Evolutionary conservation across 2,113 vertebrate species (phyloP).

Genomic region (Carollia perspicillata): DNA sequence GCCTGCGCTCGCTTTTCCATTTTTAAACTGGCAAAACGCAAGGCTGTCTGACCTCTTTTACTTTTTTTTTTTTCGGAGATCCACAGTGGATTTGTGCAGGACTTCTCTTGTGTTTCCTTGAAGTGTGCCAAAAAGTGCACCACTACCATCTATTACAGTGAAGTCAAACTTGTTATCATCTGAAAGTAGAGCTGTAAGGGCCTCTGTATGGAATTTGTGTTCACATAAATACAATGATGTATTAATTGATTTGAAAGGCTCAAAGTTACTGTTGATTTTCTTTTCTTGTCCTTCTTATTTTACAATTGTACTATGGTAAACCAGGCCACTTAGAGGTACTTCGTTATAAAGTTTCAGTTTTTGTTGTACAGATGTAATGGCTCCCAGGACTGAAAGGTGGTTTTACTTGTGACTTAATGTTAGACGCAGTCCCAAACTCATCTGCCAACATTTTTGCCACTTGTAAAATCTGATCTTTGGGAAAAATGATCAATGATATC

Average conservation of each 20-base stretch:
- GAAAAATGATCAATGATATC: conserved; percentile 99
- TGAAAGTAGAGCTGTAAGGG: conserved; percentile 96
- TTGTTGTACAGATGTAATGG: conserved; percentile 99
- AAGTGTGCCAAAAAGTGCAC: conserved; percentile 98
- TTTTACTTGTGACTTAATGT: conserved; percentile 99
- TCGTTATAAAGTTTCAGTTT: conserved; percentile 99
- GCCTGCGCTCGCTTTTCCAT: conserved; percentile 91
- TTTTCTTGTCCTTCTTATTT: conserved; percentile 99
- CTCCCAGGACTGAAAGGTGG: conserved; percentile 97
- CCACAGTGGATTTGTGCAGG: too few relatives aligned
- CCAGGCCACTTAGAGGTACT: conserved; percentile 99
- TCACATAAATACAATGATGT: conserved; percentile 99
- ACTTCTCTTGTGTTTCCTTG: conserved; percentile 98
- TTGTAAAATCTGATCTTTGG: conserved; percentile 99
- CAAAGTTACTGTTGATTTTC: conserved; percentile 99
- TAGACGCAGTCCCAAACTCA: conserved; percentile 98
- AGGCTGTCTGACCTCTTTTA: conserved; percentile 96
- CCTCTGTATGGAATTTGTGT: conserved; percentile 99
- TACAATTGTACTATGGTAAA: conserved; percentile 99
- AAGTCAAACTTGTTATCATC: conserved; percentile 99
- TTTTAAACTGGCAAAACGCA: conserved; percentile 97
- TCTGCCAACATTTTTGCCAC: conserved; percentile 99
- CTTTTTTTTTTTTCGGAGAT: conserved; percentile 79
- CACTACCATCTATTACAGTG: conserved; percentile 98
- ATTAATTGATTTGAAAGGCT: conserved; percentile 99